Percentiles rank a stretch among this genome's conserved stretches.
Evolutionary conservation across 2,888 invertebrate genomes (phyloP).

Genomic region (Disparrhopalites patrizii): DNA sequence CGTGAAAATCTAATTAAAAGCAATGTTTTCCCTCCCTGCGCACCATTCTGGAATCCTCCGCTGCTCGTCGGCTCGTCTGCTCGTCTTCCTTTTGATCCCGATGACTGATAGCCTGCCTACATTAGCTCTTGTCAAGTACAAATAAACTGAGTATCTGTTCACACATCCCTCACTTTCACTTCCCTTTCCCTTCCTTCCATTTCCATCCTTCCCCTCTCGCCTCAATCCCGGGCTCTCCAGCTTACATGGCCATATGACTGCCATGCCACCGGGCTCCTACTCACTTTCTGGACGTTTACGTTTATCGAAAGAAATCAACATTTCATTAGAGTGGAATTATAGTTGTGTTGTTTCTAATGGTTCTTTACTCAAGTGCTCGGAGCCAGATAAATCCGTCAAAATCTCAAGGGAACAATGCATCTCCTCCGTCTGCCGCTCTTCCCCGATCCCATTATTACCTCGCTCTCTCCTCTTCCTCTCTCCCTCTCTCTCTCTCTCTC

Average conservation of each 20-base stretch:
- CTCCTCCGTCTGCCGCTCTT: conserved; percentile 5
- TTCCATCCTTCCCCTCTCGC: neutral
- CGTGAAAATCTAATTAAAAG: conserved; percentile 23
- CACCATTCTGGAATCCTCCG: neutral
- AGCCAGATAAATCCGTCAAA: conserved; percentile 35
- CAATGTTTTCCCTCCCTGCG: neutral
- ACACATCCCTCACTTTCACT: neutral
- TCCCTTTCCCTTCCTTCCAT: neutral
- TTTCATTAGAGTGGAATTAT: conserved; percentile 38
- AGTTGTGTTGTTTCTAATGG: conserved; percentile 26
- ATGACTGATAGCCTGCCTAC: conserved; percentile 17
- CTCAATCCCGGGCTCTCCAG: no score
- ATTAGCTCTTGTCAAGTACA: conserved; percentile 3
- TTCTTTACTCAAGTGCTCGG: conserved; percentile 19
- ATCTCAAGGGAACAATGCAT: conserved; percentile 35
- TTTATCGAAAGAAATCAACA: conserved; percentile 39
- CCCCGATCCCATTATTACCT: neutral
- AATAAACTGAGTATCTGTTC: conserved; percentile 3
- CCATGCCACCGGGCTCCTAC: no score
- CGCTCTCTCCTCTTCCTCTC: neutral
- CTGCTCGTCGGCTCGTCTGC: neutral
- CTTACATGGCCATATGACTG: no score
- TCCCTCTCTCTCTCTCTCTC: conserved; percentile 2
- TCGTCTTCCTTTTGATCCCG: neutral
- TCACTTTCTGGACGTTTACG: conserved; percentile 12